Evolutionary conservation across 2,888 invertebrate genomes (phyloP).

Genomic region (Mimachlamys varia): DNA sequence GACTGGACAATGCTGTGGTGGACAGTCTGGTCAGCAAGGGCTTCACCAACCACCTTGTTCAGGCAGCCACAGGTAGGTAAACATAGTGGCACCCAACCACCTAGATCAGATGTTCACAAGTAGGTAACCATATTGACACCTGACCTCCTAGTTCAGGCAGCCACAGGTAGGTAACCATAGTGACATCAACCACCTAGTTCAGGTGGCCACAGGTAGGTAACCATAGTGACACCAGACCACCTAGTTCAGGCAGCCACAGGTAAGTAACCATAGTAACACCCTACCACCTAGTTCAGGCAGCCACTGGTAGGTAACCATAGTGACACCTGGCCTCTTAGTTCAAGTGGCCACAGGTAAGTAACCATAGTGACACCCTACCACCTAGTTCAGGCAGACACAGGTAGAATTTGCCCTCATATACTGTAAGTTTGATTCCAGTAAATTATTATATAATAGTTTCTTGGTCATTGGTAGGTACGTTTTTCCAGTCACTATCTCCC

Average conservation of each 20-base stretch:
- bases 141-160: conserved; percentile 69
- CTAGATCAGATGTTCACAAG: conserved; percentile 62
- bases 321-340: conserved; percentile 71
- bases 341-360: conserved; percentile 67
- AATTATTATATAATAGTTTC: too few species aligned
- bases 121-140: conserved; percentile 57
- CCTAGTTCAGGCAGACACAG: too few species aligned
- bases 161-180: conserved; percentile 43
- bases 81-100: conserved; percentile 56
- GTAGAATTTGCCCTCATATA: too few species aligned
- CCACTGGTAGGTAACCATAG: conserved; percentile 66
- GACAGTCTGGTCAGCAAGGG: conserved; percentile 67
- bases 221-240: conserved; percentile 55
- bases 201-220: conserved; percentile 68
- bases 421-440: too few species aligned
- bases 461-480: conserved; percentile 62
- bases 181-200: conserved; percentile 69
- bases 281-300: neutral
- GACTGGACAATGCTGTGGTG: conserved; percentile 57
- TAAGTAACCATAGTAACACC: conserved; percentile 44
- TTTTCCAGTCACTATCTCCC: conserved; percentile 77
- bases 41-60: conserved; percentile 70
- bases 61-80: conserved; percentile 68
- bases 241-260: conserved; percentile 70
- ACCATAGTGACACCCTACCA: too few species aligned